phyloP scores from a whole-genome alignment of 2,797 vertebrate genomes.

The Protosalanx chinensis region DNA sequence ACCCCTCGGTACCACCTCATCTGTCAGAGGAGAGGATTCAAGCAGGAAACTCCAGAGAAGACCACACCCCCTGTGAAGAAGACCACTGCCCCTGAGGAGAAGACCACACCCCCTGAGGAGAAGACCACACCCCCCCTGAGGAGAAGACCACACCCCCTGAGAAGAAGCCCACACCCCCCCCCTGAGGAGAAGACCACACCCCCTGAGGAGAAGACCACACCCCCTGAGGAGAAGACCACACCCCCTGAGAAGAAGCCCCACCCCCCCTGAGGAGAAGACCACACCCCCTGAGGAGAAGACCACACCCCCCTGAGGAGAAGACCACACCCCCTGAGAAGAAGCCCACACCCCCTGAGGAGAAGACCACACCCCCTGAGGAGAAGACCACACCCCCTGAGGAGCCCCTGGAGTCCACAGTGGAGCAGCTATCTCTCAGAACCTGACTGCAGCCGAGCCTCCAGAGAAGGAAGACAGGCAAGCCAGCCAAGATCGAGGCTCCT shows the following conservation, averaged over 20 bases:
- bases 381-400: constrained; percentile 23
- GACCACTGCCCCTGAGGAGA: constrained; percentile 8
- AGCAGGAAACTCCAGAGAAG: constrained; percentile 14
- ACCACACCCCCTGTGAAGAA: background rate
- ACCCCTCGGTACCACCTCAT: background rate
- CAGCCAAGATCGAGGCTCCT: background rate
- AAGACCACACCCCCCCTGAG: too few species aligned
- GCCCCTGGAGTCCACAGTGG: constrained; percentile 40
- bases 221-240: too few species aligned
- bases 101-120: constrained; percentile 6
- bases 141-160: too few species aligned
- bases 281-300: constrained; percentile 5
- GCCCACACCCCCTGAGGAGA: background rate
- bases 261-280: too few species aligned
- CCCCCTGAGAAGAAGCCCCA: too few species aligned
- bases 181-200: too few species aligned
- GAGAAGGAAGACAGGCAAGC: constrained; percentile 11
- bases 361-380: too few species aligned
- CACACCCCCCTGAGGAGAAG: background rate
- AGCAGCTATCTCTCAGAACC: constrained; percentile 30
- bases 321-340: background rate
- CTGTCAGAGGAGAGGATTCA: constrained; percentile 14
- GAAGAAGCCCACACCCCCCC: too few species aligned
- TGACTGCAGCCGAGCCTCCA: background rate
- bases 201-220: too few species aligned